Conservation (phyloP, 2,113 vertebrate species). For the Ellobius talpinus region DNA sequence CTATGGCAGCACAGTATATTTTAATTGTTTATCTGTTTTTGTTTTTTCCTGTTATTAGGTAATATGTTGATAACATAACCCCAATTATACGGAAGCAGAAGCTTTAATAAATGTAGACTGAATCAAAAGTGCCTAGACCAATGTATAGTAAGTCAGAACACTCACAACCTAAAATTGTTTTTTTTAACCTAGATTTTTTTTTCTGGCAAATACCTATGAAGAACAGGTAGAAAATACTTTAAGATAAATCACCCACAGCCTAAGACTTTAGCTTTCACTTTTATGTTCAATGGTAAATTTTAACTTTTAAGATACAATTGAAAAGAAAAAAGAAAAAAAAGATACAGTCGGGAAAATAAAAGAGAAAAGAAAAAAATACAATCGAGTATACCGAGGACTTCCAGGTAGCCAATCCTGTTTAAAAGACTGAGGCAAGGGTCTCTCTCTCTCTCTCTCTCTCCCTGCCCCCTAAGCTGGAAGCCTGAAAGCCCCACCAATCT, state of each 20-base stretch:
- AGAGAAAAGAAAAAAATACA: not conserved
- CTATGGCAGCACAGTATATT: not conserved
- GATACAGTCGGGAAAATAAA: too few species aligned
- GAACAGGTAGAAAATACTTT: conserved; percentile 11
- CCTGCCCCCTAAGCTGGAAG: not conserved
- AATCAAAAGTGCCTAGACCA: not conserved
- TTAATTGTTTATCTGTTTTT: not conserved
- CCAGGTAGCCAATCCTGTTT: not conserved
- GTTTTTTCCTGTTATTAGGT: not conserved
- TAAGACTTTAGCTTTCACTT: conserved; percentile 4
- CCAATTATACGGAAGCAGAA: not conserved
- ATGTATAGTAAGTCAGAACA: not conserved
- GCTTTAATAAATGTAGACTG: not conserved
- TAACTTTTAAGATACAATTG: conserved; percentile 49
- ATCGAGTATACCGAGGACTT: conserved; percentile 17
- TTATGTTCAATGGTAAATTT: conserved; percentile 16
- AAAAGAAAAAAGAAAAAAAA: too few species aligned
- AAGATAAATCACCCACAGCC: not conserved
- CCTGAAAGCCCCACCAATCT: not conserved
- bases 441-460: too few species aligned
- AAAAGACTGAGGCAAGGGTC: not conserved
- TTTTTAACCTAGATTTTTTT: not conserved
- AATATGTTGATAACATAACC: not conserved
- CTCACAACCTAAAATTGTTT: not conserved
- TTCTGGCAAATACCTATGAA: conserved; percentile 11